Evolutionary conservation across 2,113 vertebrate genomes (phyloP), one percentile per base, ranked within the genome.

Genomic region (Lepidothrix coronata): DNA sequence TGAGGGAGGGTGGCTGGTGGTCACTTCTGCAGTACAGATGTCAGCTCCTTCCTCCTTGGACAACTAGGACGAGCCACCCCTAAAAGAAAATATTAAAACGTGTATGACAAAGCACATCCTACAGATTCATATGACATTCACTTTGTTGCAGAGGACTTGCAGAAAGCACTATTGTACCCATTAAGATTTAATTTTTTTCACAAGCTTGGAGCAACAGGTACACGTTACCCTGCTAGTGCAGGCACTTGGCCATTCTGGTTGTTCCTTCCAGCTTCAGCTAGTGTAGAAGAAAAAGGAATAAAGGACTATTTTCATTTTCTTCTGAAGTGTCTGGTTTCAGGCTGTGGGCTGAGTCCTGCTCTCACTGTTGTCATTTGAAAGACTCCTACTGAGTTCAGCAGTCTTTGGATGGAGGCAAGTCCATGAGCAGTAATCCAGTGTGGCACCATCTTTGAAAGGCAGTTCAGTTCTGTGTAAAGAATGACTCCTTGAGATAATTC

Each of bases 401-500:
- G 76, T 5, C 71, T 67, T 49, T 52, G 61, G 82, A 77, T 44
- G 43, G 76, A 75, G 28, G 57, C 37, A 59, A 51, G 75, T 22
- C 76, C 61, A 5, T 39, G 80, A 73, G 76, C 61, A 72, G 48
- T 88, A 92, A 95, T 88, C 24, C 48, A 81, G 72, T 33, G 49
- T 92, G 93, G 80, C 93, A 93, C 33, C 5, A 2, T 28, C 66
- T 92, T 88, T 94, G 88, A 75, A 85, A 41, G 54, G 39, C 67
- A 92, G 68, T 91, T 93, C 55, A 96, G 67, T 8, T 59, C 79
- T 85, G 73, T 68, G 82, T 49, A 75, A 57, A 86, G 76, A 90
- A 76, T 30, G 88, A 78, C 73, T 95, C 72, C 72, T 65, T 0
- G 2, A 73, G 87, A 82, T 91, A 94, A 95, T 94, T 93, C 83